These are phyloP conservation scores for Chrysolina haemoptera DNA, from an alignment of 2,888 invertebrate species.

Conservation along the genomic window DNA sequence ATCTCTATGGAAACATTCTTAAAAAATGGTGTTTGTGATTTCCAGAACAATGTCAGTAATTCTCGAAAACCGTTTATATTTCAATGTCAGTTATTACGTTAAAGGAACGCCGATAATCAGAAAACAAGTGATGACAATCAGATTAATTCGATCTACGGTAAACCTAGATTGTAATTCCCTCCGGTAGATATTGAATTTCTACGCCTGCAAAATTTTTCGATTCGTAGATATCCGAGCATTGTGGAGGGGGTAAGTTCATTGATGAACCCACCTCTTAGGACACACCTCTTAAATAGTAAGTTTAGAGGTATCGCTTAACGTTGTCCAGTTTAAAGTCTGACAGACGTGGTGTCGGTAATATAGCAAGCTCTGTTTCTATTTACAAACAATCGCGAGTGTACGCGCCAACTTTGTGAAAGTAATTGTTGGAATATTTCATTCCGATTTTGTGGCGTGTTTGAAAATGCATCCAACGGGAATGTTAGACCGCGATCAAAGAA, in stretches of 20 bases:
- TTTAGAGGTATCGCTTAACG: conserved; percentile 48
- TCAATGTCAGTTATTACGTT: not conserved
- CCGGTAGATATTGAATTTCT: conserved; percentile 25
- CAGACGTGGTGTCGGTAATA: conserved; percentile 50
- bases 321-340: conserved; percentile 52
- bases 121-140: conserved; percentile 14
- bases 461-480: conserved; percentile 59
- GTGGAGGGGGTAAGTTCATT: conserved; percentile 45
- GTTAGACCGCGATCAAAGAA: conserved; percentile 67
- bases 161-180: conserved; percentile 24
- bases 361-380: conserved; percentile 45
- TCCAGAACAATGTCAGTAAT: conserved; percentile 8
- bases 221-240: conserved; percentile 25
- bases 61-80: not conserved
- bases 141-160: not conserved
- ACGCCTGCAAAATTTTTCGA: conserved; percentile 16
- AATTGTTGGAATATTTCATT: conserved; percentile 22
- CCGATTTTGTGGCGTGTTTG: conserved; percentile 12
- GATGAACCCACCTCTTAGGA: conserved; percentile 53
- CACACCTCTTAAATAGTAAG: conserved; percentile 54
- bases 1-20: not conserved
- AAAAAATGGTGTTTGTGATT: not conserved
- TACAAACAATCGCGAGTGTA: conserved; percentile 45
- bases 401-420: conserved; percentile 37
- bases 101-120: conserved; percentile 7